Base-by-base conservation (phyloP, 2,113 vertebrate species). In the Sula dactylatra region DNA sequence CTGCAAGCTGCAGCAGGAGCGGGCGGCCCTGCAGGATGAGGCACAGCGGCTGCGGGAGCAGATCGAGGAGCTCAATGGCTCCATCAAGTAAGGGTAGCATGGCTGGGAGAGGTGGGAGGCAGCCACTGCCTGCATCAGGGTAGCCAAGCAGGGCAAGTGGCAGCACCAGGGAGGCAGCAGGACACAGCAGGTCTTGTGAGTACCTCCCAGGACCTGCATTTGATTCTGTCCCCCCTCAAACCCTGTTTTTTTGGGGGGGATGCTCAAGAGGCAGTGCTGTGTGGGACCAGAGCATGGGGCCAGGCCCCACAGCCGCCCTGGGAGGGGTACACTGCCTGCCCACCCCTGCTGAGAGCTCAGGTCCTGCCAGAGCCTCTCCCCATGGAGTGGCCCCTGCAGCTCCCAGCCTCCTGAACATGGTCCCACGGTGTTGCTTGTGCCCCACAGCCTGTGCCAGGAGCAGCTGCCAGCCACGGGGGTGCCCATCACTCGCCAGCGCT, bases 391-490 rank as follows among this genome's bases (percentile, higher is more conserved):
- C 20, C 49, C 56, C 44, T 0, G 3, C 5, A 4, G 16, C 49
- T 80, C 58, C 16, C 19, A 42, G 58, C 13, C 31, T 54, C 50
- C 22, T 0, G 0, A 58, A 27, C 9, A 15, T 1, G 1, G 40
- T 18, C 65, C 70, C 44, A 47, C 0, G 1, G 42, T 7, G 3
- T 16, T 65, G 26, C n/a, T 36, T 85, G 34, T 34, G 11, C 44
- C 29, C 26, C 77, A 17, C 96, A 99, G 99, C 86, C 86, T 98
- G 25, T 99, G 99, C 97, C 99, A 99, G 96, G 99, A 99, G 97
- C 99, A 99, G 98, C 98, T 99, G 31, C 99, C 99, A 0, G 99
- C 99, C 87, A 99, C 99, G 0, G 99, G 99, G 1, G 99, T 99
- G 44, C 99, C 99, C 82, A 99, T 99, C 98, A 99, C 99, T 0